A percentile compares a stretch with the other conserved stretches of the same genome.
These are phyloP conservation scores for Plebejus anna DNA, from an alignment of 2,888 invertebrate species.

Conservation along the genomic window DNA sequence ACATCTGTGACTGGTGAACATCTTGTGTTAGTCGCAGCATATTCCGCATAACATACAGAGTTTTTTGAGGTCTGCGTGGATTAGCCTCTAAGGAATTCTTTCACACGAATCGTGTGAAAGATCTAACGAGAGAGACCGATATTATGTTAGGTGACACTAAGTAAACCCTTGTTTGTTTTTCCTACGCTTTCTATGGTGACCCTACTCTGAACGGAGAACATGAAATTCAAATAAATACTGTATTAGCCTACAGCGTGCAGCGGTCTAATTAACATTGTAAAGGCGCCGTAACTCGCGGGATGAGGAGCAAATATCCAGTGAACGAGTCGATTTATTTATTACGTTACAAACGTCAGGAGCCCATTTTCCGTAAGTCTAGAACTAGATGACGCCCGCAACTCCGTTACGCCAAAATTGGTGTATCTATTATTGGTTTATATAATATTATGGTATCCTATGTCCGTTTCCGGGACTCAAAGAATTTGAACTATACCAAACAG, in stretches of 20 bases:
- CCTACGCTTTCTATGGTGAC: neutral
- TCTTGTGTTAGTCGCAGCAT: neutral
- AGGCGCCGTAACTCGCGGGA: constrained; percentile 32
- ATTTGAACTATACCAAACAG: too few relatives aligned
- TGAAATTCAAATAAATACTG: constrained; percentile 26
- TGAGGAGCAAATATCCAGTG: neutral
- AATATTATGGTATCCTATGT: too few relatives aligned
- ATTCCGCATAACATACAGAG: too few relatives aligned
- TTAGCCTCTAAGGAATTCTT: too few relatives aligned
- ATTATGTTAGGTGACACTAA: too few relatives aligned
- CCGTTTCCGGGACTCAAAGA: too few relatives aligned
- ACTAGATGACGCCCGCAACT: too few relatives aligned
- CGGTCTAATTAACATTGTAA: constrained; percentile 38
- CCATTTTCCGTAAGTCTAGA: neutral
- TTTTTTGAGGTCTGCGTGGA: too few relatives aligned
- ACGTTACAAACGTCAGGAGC: neutral
- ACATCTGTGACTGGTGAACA: neutral
- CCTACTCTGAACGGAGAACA: constrained; percentile 12
- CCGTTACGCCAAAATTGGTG: too few relatives aligned
- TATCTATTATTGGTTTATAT: too few relatives aligned
- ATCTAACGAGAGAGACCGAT: too few relatives aligned
- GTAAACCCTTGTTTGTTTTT: neutral
- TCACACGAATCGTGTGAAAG: too few relatives aligned
- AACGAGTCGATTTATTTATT: neutral
- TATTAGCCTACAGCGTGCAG: constrained; percentile 18